phyloP scores from a whole-genome alignment of 2,888 invertebrate genomes.

The Drosophila crucigera region DNA sequence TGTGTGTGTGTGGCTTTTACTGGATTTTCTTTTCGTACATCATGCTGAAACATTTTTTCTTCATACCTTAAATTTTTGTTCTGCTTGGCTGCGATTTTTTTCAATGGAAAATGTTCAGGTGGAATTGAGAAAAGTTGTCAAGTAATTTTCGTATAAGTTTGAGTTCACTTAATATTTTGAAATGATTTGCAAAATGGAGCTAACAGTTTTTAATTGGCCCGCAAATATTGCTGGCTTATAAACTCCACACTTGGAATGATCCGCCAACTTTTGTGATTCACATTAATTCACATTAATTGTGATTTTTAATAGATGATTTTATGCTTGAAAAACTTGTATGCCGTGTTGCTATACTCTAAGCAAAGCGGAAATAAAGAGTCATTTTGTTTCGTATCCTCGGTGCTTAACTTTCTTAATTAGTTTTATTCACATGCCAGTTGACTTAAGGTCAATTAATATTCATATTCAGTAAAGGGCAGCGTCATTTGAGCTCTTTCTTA shows the following conservation, averaged over 20 bases:
- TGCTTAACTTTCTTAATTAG: slow-evolving; percentile 11
- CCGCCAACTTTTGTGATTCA: slow-evolving; percentile 23
- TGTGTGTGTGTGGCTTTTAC: slow-evolving; percentile 24
- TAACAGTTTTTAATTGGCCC: slow-evolving; percentile 56
- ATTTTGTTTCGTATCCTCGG: slow-evolving; percentile 1
- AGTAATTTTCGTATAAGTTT: slow-evolving; percentile 42
- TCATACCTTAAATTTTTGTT: slow-evolving; percentile 7
- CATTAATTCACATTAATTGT: slow-evolving; percentile 27
- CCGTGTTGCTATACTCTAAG: not conserved
- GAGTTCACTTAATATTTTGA: slow-evolving; percentile 67
- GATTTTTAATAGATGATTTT: not conserved
- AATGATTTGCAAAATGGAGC: slow-evolving; percentile 64
- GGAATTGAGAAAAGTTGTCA: slow-evolving; percentile 42
- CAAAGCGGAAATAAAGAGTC: slow-evolving; percentile 1
- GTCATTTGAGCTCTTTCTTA: not conserved
- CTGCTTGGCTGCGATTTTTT: not conserved
- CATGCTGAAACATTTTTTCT: slow-evolving; percentile 29
- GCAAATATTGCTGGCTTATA: slow-evolving; percentile 13
- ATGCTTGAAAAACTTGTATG: slow-evolving; percentile 15
- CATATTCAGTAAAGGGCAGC: not conserved
- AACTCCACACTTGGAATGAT: slow-evolving; percentile 15
- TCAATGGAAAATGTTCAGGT: not conserved
- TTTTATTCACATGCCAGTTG: not conserved
- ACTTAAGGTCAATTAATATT: not conserved
- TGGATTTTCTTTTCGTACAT: slow-evolving; percentile 50